Base-by-base conservation (phyloP, 2,797 vertebrate species). In the Echiichthys vipera region DNA sequence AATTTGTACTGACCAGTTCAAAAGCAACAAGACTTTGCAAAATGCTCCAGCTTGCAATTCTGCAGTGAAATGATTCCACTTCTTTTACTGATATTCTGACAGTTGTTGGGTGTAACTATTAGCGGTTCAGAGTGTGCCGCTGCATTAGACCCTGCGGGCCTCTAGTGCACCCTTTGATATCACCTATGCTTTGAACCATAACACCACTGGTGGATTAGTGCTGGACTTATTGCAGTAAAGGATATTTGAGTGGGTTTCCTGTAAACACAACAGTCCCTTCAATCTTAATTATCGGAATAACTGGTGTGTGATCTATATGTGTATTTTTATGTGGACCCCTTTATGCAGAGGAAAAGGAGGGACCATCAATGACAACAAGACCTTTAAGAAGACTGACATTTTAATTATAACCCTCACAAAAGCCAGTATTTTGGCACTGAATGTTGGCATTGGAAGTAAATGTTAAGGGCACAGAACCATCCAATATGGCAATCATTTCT, bases 1-100 rank as follows among this genome's bases (percentile, higher is more conserved):
- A 80, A 55, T 86, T 80, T 84, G 61, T 27, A 79, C 65, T 76
- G 77, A 77, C 71, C 71, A 5, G 39, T 79, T 83, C 62, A 71
- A 84, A 84, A 67, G 57, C 37, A 63, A 32, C 72, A 2, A 80
- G 56, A 71, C 56, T 74, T 45, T n/a, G 65, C 54, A 65, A 78
- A 75, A 66, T 39, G 18, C 37, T 42, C 18, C 5, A 0, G 47
- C 30, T 56, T 49, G 77, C 49, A 43, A 0, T 27, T 49, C 50
- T 57, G 65, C 39, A 54, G 15, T 11, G 2, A 27, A 56, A 55
- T 55, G 39, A 51, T 57, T 69, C 24, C 27, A 45, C 63, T 71
- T 49, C n/a, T 47, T 68, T 53, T 56, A 5, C 18, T 37, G 74
- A 72, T 75, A 61, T 72, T 66, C 58, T 47, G 68, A 74, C 55